Evolutionary conservation across 2,113 vertebrate genomes (phyloP).

Genomic region (Uropsilus gracilis): DNA sequence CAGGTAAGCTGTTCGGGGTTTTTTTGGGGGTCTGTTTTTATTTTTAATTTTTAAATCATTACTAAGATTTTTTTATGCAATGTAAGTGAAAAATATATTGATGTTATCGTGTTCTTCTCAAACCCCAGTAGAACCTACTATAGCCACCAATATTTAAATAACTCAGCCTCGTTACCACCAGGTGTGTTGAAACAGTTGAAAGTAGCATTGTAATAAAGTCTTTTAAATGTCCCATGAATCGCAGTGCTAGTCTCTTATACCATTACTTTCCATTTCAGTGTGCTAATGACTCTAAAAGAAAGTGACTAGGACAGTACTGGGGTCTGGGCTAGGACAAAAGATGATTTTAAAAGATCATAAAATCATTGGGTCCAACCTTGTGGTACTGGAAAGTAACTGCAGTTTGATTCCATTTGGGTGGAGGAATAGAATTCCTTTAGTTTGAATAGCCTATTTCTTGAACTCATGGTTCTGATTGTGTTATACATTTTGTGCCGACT

Average conservation of each 20-base stretch:
- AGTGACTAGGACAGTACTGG: not conserved
- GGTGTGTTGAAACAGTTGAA: not conserved
- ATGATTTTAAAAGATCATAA: not conserved
- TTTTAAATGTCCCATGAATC: not conserved
- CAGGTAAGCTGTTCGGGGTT: not conserved
- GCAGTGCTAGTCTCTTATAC: not conserved
- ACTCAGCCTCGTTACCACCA: not conserved
- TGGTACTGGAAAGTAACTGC: not conserved
- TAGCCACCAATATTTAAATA: not conserved
- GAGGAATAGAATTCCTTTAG: not conserved
- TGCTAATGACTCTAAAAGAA: not conserved
- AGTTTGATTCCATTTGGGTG: not conserved
- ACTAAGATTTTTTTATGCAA: not conserved
- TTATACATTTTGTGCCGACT: not conserved
- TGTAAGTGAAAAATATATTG: not conserved
- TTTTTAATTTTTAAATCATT: constrained; percentile 10
- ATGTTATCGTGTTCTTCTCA: not conserved
- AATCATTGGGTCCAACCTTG: not conserved
- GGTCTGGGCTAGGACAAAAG: not conserved
- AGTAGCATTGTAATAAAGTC: not conserved
- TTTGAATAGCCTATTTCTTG: constrained; percentile 10
- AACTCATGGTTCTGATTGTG: not conserved
- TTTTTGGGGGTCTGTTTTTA: not conserved
- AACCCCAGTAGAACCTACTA: not conserved
- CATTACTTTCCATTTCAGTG: not conserved